Evolutionary conservation across 2,888 invertebrate species (phyloP), one percentile per base, ranked within the genome.

Genomic region (Lasioglossum villosulum): DNA sequence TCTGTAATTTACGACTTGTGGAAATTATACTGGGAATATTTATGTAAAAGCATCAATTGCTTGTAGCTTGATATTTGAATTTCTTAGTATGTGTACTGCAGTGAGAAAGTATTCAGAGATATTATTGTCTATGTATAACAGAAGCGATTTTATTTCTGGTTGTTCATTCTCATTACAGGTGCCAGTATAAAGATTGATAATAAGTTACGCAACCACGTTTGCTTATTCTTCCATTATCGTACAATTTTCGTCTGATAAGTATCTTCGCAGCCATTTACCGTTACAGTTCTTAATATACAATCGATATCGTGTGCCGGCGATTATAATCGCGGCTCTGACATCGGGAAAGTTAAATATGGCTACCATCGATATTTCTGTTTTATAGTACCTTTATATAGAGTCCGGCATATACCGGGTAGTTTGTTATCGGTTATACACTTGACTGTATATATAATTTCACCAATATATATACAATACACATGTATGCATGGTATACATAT

Each of bases 331-430:
- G 56, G 71, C 42, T 78, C 59, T 39, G 37, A 19, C 72, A 63
- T 79, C 63, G 45, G 45, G 12, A 37, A 27, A 37, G n/a, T 45
- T 73, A 73, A 73, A 63, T 73, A 56, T 16, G 56, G 56, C 30
- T 16, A 37, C 52, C 78, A 79, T 42, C 78, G 73, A 73, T 79
- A 80, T 80, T 75, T 75, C 39, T 66, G 56, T 70, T 75, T 75
- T 48, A 63, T 45, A n/a, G 39, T 63, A 34, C 16, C 39, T 78
- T 12, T 14, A 42, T 48, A 68, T 48, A 72, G 59, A 73, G n/a
- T n/a, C 39, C n/a, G n/a, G 39, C 39, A n/a, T n/a, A 70, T 39
- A 39, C 39, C 14, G 14, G 39, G 39, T 39, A 5, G 14, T 70
- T 70, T 39, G 39, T 39, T 39, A 37, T 37, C 37, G 37, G 4